phyloP scores from a whole-genome alignment of 2,797 vertebrate genomes.

The Acanthurus lineatus region DNA sequence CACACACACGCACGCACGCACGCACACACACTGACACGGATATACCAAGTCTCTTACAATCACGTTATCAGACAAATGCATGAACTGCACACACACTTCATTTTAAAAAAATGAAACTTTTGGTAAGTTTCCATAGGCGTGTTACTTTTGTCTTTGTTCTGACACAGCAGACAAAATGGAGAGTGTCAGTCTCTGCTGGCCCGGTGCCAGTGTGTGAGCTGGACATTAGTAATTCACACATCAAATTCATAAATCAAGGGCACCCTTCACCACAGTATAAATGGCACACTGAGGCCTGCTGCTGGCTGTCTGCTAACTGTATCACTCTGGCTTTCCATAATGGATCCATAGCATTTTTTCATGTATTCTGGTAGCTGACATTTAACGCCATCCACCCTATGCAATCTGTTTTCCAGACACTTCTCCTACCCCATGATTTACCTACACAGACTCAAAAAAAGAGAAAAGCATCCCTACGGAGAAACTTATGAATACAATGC shows the following conservation, averaged over 20 bases:
- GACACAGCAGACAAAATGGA: conserved; percentile 56
- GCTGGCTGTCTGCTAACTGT: conserved; percentile 59
- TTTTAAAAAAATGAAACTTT: conserved; percentile 57
- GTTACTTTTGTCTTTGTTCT: conserved; percentile 58
- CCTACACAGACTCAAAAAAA: conserved; percentile 31
- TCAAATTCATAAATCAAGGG: conserved; percentile 79
- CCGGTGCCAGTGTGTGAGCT: conserved; percentile 41
- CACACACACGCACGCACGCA: conserved; percentile 50
- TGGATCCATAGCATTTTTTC: conserved; percentile 46
- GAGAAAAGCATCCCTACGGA: conserved; percentile 31
- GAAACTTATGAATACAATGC: conserved; percentile 37
- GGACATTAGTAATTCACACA: conserved; percentile 73
- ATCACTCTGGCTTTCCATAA: conserved; percentile 46
- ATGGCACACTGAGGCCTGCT: conserved; percentile 58
- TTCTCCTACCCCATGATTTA: conserved; percentile 33
- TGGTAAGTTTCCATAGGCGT: conserved; percentile 49
- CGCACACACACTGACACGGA: conserved; percentile 40
- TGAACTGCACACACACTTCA: conserved; percentile 28
- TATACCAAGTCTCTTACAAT: conserved; percentile 32
- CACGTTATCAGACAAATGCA: conserved; percentile 54
- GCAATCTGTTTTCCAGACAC: conserved; percentile 24
- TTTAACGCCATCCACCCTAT: conserved; percentile 34
- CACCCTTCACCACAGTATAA: conserved; percentile 64
- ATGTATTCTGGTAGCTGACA: conserved; percentile 49
- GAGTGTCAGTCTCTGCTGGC: conserved; percentile 53